These are phyloP conservation scores for Bugula neritina DNA, from an alignment of 2,888 invertebrate genomes.

Conservation along the genomic window DNA sequence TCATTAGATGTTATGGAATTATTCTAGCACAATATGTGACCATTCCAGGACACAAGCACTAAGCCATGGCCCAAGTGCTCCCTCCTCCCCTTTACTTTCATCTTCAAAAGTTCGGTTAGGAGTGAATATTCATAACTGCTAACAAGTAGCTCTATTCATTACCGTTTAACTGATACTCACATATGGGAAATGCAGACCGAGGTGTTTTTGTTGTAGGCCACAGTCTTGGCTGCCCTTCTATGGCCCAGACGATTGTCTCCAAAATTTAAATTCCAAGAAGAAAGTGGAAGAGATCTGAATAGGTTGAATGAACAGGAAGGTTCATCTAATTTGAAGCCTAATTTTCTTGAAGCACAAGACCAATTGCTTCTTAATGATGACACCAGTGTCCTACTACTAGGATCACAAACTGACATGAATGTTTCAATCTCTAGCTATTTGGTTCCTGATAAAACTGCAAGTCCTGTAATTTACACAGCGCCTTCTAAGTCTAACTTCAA, in stretches of 20 bases:
- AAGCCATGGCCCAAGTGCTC: too few relatives aligned
- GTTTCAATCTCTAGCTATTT: background rate
- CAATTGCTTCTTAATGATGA: background rate
- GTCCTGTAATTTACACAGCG: background rate
- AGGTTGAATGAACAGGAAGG: background rate
- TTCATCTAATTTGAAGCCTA: background rate
- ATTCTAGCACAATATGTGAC: too few relatives aligned
- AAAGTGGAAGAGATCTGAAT: background rate
- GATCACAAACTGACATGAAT: background rate
- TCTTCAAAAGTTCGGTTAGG: too few relatives aligned
- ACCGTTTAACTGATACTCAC: too few relatives aligned
- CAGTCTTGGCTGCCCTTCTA: constrained; percentile 1
- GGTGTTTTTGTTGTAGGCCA: background rate
- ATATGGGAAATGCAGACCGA: too few relatives aligned
- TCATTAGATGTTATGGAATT: too few relatives aligned
- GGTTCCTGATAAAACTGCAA: background rate
- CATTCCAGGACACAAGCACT: too few relatives aligned
- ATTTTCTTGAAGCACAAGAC: too few relatives aligned
- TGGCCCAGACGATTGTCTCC: background rate
- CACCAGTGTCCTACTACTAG: background rate
- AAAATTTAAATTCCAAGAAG: background rate
- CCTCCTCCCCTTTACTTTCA: too few relatives aligned
- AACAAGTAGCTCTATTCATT: too few relatives aligned
- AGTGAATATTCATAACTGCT: too few relatives aligned
- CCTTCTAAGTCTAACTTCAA: background rate